Percentiles rank a stretch among this genome's conserved stretches.
phyloP scores from a whole-genome alignment of 2,797 vertebrate species.

The Sciurus vulgaris region DNA sequence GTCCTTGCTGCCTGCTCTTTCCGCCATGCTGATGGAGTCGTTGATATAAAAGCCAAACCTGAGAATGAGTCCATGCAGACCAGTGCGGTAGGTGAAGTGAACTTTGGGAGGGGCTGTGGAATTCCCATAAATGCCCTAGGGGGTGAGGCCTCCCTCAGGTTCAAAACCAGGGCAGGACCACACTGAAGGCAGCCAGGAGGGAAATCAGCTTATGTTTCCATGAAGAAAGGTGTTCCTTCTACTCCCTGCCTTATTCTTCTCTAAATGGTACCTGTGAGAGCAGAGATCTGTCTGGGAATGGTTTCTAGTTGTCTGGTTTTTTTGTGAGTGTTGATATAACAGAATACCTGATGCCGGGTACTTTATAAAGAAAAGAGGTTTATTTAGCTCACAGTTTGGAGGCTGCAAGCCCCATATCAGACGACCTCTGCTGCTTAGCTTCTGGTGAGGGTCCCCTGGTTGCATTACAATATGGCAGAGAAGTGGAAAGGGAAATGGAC shows the following conservation, averaged over 20 bases:
- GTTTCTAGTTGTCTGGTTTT: neutral
- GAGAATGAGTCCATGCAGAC: constrained; percentile 87
- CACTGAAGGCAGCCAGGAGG: neutral
- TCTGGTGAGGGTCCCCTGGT: neutral
- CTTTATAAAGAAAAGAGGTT: neutral
- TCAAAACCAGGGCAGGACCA: neutral
- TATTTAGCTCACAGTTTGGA: neutral
- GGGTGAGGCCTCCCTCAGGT: neutral
- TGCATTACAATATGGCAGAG: neutral
- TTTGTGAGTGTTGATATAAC: neutral
- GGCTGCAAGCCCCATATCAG: neutral
- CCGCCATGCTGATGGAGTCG: constrained; percentile 88
- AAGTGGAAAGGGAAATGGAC: no score
- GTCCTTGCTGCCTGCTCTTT: constrained; percentile 89
- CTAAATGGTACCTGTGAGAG: neutral
- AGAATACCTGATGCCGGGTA: neutral
- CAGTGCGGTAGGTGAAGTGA: constrained; percentile 88
- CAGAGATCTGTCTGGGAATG: neutral
- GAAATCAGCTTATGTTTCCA: neutral
- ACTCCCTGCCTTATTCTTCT: neutral
- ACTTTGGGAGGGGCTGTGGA: neutral
- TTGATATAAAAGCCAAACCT: constrained; percentile 90
- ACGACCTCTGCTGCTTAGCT: neutral
- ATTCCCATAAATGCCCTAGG: neutral
- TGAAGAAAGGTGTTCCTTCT: neutral